Conservation (phyloP, 2,113 vertebrate genomes). For the Catharus fuscescens region DNA sequence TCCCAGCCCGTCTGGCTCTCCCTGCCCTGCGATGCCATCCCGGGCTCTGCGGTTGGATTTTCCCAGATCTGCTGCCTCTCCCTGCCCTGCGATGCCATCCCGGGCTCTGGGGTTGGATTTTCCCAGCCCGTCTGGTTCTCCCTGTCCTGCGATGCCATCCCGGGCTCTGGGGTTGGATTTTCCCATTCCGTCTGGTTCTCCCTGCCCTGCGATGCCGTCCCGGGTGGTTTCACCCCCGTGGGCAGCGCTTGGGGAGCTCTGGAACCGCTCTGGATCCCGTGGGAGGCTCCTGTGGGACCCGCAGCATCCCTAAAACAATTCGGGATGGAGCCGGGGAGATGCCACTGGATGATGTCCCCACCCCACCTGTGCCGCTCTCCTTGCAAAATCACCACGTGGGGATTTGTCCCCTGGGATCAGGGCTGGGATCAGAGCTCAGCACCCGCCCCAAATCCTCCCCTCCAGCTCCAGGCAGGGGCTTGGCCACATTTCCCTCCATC, state of each 20-base stretch:
- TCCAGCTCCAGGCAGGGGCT: too few species aligned
- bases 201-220: background rate
- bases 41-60: background rate
- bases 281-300: background rate
- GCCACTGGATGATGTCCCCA: fast-evolving
- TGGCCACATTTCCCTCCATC: too few species aligned
- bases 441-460: too few species aligned
- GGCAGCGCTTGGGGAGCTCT: background rate
- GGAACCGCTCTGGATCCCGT: fast-evolving
- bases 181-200: too few species aligned
- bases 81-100: background rate
- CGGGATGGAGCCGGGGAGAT: fast-evolving
- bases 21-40: background rate
- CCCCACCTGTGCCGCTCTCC: too few species aligned
- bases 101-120: background rate
- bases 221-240: background rate
- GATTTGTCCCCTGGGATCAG: too few species aligned
- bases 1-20: too few species aligned
- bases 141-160: background rate
- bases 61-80: too few species aligned
- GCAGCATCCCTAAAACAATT: background rate
- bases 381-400: too few species aligned
- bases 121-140: too few species aligned
- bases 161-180: background rate
- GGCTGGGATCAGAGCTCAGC: too few species aligned